phyloP scores from a whole-genome alignment of 2,888 invertebrate species.

The Oasisia sp. region DNA sequence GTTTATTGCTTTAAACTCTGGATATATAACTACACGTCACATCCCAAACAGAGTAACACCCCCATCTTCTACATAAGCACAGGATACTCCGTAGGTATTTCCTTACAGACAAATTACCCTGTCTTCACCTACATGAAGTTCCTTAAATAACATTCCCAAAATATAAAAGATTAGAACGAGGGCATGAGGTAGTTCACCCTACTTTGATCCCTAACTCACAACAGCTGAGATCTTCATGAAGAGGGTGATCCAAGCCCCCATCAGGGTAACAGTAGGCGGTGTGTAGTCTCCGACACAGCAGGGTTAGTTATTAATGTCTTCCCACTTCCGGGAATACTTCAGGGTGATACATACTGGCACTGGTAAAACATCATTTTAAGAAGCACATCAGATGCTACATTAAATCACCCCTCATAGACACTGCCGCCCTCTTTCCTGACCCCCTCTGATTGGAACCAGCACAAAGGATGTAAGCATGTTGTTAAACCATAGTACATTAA shows the following conservation, averaged over 20 bases:
- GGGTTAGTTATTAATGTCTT: conserved; percentile 1
- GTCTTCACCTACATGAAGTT: background rate
- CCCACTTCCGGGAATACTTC: background rate
- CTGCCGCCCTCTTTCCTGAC: background rate
- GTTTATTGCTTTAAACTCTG: background rate
- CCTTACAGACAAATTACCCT: background rate
- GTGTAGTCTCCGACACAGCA: background rate
- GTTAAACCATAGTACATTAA: background rate
- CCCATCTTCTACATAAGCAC: background rate
- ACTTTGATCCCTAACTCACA: conserved; percentile 1
- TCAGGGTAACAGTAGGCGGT: background rate
- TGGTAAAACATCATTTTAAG: background rate
- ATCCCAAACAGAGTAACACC: background rate
- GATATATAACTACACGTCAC: background rate
- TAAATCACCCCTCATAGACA: background rate
- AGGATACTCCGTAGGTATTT: background rate
- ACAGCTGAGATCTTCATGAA: background rate
- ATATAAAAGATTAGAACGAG: background rate
- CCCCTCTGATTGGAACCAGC: background rate
- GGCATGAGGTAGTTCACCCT: background rate
- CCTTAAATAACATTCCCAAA: background rate
- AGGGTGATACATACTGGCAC: background rate
- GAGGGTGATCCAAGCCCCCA: background rate
- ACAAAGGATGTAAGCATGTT: background rate
- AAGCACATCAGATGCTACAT: background rate